Conservation (phyloP, 2,797 vertebrate species). For the Percopsis omiscomaycus region DNA sequence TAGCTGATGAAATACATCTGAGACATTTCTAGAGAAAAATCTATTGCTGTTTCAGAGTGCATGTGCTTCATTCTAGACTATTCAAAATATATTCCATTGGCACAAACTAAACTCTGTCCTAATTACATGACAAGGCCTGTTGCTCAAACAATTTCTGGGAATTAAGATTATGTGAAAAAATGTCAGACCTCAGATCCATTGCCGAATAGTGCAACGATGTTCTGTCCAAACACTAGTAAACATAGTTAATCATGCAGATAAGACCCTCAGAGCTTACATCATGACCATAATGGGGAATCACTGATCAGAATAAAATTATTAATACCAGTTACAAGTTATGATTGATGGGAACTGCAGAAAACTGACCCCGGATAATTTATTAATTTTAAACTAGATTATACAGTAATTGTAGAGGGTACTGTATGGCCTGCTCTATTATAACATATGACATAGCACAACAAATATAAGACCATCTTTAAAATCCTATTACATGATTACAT, state of each 20-base stretch:
- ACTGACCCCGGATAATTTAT: neutral
- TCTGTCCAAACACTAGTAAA: slow-evolving; percentile 24
- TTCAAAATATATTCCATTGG: slow-evolving; percentile 45
- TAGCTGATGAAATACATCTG: too few species aligned
- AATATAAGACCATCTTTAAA: slow-evolving; percentile 5
- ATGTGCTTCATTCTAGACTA: neutral
- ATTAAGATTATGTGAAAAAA: slow-evolving; percentile 47
- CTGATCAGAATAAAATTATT: slow-evolving; percentile 21
- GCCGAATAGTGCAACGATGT: slow-evolving; percentile 43
- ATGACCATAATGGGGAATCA: slow-evolving; percentile 8
- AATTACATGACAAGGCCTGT: slow-evolving; percentile 28
- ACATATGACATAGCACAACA: neutral
- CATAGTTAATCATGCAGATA: slow-evolving; percentile 28
- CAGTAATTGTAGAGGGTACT: neutral
- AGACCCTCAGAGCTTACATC: slow-evolving; percentile 22
- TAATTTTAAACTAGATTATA: slow-evolving; percentile 17
- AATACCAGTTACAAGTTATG: slow-evolving; percentile 37
- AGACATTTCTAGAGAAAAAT: neutral
- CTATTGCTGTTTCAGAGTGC: neutral
- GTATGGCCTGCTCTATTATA: too few species aligned
- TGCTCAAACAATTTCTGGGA: slow-evolving; percentile 61
- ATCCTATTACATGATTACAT: slow-evolving; percentile 16
- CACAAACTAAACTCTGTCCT: slow-evolving; percentile 15
- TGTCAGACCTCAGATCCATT: slow-evolving; percentile 54
- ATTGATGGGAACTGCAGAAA: slow-evolving; percentile 16